These are phyloP conservation scores for Sebastes aleutianus DNA, from an alignment of 2,797 vertebrate species.

Conservation along the genomic window DNA sequence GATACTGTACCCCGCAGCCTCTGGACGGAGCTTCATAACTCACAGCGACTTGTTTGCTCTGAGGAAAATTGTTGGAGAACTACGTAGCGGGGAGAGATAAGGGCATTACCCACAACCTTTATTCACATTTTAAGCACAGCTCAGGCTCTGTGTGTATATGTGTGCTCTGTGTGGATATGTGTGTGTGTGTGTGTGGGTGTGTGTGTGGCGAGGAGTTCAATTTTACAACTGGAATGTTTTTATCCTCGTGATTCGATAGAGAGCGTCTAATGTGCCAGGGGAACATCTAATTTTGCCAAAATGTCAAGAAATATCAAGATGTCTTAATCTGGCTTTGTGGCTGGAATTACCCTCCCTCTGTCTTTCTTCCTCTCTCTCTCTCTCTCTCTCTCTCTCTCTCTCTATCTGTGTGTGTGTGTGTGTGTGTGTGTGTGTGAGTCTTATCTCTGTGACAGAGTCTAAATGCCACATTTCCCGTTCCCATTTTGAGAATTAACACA, in stretches of 20 bases:
- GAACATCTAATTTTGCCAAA: constrained; percentile 55
- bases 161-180: neutral
- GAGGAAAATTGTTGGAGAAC: constrained; percentile 6
- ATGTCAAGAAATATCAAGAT: constrained; percentile 73
- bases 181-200: neutral
- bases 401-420: neutral
- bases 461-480: constrained; percentile 64
- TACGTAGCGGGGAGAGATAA: neutral
- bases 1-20: neutral
- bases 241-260: constrained; percentile 18
- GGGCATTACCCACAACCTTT: neutral
- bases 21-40: constrained; percentile 5
- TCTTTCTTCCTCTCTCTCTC: neutral
- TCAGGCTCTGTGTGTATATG: neutral
- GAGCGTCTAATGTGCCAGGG: constrained; percentile 11
- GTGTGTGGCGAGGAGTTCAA: neutral
- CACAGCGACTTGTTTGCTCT: constrained; percentile 6
- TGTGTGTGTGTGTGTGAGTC: neutral
- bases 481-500: constrained; percentile 58
- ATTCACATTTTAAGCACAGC: constrained; percentile 2
- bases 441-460: constrained; percentile 43
- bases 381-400: neutral
- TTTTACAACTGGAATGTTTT: constrained; percentile 30
- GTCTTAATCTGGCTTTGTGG: constrained; percentile 55
- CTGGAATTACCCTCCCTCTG: constrained; percentile 13